Base-by-base conservation (phyloP, 2,888 invertebrate species). In the Pachymerium ferrugineum region DNA sequence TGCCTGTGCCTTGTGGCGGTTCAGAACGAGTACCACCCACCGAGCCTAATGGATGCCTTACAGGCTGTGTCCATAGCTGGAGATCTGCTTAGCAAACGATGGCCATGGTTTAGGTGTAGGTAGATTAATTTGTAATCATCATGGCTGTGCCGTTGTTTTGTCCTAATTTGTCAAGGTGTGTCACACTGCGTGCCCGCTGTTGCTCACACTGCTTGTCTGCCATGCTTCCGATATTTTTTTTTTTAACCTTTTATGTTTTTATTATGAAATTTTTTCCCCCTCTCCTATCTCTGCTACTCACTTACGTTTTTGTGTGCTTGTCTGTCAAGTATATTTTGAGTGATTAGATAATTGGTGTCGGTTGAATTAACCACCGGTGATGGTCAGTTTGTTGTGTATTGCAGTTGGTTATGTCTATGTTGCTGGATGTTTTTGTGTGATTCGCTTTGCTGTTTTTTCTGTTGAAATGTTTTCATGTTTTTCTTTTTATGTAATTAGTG, bases 31-130 rank as follows among this genome's bases (percentile, higher is more conserved):
- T 68, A 54, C 47, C 47, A 54, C 25, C 47, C 47, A 30, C 42
- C 42, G 33, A 38, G 47, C 29, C 47, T 35, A 28, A 72, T 72
- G 72, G 72, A 72, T 47, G 72, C 72, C 72, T 42, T 72, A 30
- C 72, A 47, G 42, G 30, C 72, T 30, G 72, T 72, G 72, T 38
- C 47, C 29, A 42, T 42, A 16, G 72, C 33, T 30, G 72, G 72
- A 42, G 72, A 72, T 33, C 72, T 72, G 28, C 72, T 72, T 25
- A 16, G 28, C 72, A 72, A 72, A 42, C 72, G 47, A 47, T 72
- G 72, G 72, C 72, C 47, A 72, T 72, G 72, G 72, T 47, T 38
- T 29, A 72, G 72, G 72, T 72, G 72, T 72, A 72, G 72, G 72
- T 72, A 72, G 72, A 70, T 54, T 54, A 54, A 54, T 54, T 54